phyloP scores from a whole-genome alignment of 2,113 vertebrate species.

The Pitta sordida region DNA sequence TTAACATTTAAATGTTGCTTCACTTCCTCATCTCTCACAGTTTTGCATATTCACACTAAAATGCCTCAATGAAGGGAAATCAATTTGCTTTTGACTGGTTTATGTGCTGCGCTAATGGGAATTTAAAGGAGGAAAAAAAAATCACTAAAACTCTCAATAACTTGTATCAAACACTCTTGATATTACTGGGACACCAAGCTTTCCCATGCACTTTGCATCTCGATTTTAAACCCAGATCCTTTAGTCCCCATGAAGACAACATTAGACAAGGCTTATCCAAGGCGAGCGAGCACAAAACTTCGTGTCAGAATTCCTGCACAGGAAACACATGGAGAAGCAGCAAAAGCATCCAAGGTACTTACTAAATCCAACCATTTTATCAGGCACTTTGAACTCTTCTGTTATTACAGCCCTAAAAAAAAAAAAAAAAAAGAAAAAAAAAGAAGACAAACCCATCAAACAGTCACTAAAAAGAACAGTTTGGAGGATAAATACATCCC shows the following conservation, averaged over 20 bases:
- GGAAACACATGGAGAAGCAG: not conserved
- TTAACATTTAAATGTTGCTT: not conserved
- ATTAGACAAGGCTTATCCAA: not conserved
- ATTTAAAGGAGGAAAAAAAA: not conserved
- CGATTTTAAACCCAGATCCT: not conserved
- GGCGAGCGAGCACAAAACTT: not conserved
- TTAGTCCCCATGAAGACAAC: not conserved
- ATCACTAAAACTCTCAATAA: not conserved
- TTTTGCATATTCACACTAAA: not conserved
- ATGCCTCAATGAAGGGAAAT: not conserved
- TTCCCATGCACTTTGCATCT: not conserved
- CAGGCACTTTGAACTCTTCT: slow-evolving; percentile 99
- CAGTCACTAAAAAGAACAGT: not conserved
- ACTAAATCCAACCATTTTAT: slow-evolving; percentile 99
- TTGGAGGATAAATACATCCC: not conserved
- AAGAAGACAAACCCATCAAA: not conserved
- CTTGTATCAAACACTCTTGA: not conserved
- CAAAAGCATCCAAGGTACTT: slow-evolving; percentile 75
- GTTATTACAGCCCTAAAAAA: slow-evolving; percentile 88
- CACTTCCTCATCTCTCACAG: not conserved
- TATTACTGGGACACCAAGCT: not conserved
- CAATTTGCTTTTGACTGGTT: not conserved
- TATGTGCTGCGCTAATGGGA: not conserved
- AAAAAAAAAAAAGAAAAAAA: not conserved
- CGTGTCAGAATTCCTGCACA: not conserved